These are phyloP conservation scores for Puffinus mauretanicus DNA, from an alignment of 2,113 vertebrate genomes.

Conservation along the genomic window DNA sequence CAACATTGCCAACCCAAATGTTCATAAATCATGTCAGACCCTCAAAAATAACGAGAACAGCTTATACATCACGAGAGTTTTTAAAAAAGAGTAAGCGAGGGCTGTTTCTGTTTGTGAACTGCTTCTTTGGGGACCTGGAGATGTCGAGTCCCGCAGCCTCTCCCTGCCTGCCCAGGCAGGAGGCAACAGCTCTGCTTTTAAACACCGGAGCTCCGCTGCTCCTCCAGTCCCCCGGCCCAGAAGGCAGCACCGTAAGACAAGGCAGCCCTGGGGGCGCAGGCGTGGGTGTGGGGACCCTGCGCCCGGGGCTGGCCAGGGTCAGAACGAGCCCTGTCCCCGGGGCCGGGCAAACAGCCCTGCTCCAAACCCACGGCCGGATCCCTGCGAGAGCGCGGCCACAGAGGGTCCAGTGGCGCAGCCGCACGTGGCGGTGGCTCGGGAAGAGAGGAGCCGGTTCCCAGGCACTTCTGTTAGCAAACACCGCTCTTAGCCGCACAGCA, in stretches of 20 bases:
- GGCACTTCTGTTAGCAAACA: slow-evolving; percentile 50
- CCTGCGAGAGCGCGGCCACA: fast-evolving
- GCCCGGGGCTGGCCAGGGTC: not conserved
- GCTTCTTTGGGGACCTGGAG: not conserved
- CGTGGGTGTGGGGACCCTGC: fast-evolving
- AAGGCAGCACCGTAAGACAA: fast-evolving
- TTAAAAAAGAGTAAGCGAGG: not conserved
- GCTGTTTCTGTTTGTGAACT: not conserved
- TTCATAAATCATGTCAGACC: slow-evolving; percentile 50
- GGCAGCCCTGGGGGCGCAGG: not conserved
- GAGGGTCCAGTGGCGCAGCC: fast-evolving
- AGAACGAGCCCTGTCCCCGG: not conserved
- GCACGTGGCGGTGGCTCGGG: fast-evolving
- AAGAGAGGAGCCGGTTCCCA: not conserved
- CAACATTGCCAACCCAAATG: not conserved
- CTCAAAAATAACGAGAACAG: slow-evolving; percentile 26
- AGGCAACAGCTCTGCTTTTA: not conserved
- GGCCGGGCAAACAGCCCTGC: fast-evolving
- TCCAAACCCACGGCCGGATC: fast-evolving
- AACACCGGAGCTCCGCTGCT: too few species aligned
- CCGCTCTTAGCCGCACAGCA: slow-evolving; percentile 12
- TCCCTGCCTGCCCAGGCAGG: not conserved
- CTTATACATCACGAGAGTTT: not conserved
- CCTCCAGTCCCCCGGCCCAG: not conserved
- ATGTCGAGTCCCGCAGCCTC: fast-evolving